Evolutionary conservation across 2,888 invertebrate species (phyloP), one percentile per base, ranked within the genome.

Genomic region (Abrostola triplasia): DNA sequence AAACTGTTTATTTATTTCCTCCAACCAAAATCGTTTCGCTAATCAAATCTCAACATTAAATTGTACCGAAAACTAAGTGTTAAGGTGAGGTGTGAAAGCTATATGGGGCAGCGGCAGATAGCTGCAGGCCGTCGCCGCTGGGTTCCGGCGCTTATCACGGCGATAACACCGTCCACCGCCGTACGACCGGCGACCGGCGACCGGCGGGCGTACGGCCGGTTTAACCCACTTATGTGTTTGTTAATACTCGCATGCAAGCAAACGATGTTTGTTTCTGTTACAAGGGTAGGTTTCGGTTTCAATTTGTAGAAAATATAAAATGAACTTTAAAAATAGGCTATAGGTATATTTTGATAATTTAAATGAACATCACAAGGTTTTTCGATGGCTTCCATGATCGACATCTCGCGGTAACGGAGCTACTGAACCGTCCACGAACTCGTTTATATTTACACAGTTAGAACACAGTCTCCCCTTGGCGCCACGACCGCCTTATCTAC

Each of bases 121-220:
- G 87, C 88, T 87, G 77, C 79, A 81, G 87, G 85, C 84, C 83
- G 87, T 86, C 82, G 81, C 81, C 82, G 76, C 80, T 80, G 84
- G 84, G 83, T 89, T 90, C 91, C 89, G 90, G 88, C 70, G 89
- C 92, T 92, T 93, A 93, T 93, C 93, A 81, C 79, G 76, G 76
- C 88, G 93, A 93, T 93, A 93, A 90, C 89, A 82, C 87, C 77
- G 82, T 72, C 80, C 80, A 73, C 81, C 78, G 74, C 78, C 80
- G 80, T 76, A 76, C 74, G 68, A 70, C 90, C 89, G 89, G 88
- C 72, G 88, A 77, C 82, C 81, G 77, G 78, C 77, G 44, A 44
- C 44, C 44, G 44, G 44, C 44, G 13, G 13, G 24, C 44, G 79
- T 73, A 74, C 67, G 71, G 64, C 76, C 68, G 82, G 77, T 75